A percentile compares a stretch with the other conserved stretches of the same genome.
Conservation (phyloP, 2,113 vertebrate genomes). For the Condylura cristata region DNA sequence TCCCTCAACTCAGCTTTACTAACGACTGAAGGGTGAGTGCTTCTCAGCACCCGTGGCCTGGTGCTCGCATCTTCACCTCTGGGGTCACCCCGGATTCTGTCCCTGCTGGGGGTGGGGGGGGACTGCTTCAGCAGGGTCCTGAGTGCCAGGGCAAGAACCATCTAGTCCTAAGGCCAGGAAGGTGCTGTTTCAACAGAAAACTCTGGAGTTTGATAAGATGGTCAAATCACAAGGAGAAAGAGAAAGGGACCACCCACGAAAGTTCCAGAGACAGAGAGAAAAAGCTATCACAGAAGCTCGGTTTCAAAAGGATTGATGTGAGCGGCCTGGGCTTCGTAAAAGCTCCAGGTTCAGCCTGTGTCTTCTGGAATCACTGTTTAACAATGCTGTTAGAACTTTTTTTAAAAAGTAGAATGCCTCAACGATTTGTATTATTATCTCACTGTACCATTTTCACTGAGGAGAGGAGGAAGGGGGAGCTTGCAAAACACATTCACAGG, state of each 20-base stretch:
- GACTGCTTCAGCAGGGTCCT: too few species aligned
- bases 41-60: too few species aligned
- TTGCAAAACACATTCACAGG: neutral
- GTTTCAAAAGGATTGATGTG: rapidly evolving
- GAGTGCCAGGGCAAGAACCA: too few species aligned
- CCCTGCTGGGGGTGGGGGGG: too few species aligned
- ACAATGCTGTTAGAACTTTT: neutral
- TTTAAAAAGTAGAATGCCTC: neutral
- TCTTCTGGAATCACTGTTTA: neutral
- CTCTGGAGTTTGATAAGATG: neutral
- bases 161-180: too few species aligned
- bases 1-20: too few species aligned
- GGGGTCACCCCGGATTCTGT: too few species aligned
- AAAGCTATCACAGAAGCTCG: neutral
- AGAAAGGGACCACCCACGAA: neutral
- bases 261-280: neutral
- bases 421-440: neutral
- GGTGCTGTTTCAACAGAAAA: neutral
- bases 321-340: neutral
- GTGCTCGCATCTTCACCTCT: too few species aligned
- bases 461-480: neutral
- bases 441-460: neutral
- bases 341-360: neutral
- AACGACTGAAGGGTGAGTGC: too few species aligned
- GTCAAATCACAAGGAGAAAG: neutral